phyloP scores from a whole-genome alignment of 2,888 invertebrate species.

The Epinotia brunnichana region DNA sequence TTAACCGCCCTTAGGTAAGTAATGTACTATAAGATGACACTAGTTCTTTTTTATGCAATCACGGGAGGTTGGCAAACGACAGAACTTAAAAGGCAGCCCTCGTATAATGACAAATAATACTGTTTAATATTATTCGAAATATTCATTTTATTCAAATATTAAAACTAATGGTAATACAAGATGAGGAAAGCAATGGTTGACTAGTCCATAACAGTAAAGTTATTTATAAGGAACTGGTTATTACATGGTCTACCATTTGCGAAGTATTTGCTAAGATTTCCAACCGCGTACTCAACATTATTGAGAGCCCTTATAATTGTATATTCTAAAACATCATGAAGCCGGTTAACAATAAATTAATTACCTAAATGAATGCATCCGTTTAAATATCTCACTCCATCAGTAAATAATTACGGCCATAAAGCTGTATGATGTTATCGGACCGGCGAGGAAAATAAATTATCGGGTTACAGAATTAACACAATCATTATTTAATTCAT shows the following conservation, averaged over 20 bases:
- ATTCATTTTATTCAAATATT: too few species aligned
- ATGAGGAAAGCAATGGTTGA: neutral
- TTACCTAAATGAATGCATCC: slow-evolving; percentile 23
- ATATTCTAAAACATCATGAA: neutral
- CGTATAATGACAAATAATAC: too few species aligned
- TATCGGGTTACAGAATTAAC: slow-evolving; percentile 38
- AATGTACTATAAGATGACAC: too few species aligned
- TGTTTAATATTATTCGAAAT: too few species aligned
- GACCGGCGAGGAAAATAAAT: slow-evolving; percentile 28
- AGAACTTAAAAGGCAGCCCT: too few species aligned
- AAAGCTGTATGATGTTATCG: slow-evolving; percentile 37
- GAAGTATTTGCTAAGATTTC: neutral
- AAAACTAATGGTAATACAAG: neutral
- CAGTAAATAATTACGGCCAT: slow-evolving; percentile 34
- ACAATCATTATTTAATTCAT: slow-evolving; percentile 34
- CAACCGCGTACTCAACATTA: neutral
- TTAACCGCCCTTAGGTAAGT: too few species aligned
- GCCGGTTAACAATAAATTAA: neutral
- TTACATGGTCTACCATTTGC: neutral
- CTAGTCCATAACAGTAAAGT: slow-evolving; percentile 1
- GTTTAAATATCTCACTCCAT: slow-evolving; percentile 29
- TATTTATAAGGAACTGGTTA: slow-evolving; percentile 1
- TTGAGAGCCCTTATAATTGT: neutral
- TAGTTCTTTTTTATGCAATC: too few species aligned
- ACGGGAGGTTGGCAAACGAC: too few species aligned